Evolutionary conservation across 2,113 vertebrate genomes (phyloP), one percentile per base, ranked within the genome.

Genomic region (Eulacestoma nigropectus): DNA sequence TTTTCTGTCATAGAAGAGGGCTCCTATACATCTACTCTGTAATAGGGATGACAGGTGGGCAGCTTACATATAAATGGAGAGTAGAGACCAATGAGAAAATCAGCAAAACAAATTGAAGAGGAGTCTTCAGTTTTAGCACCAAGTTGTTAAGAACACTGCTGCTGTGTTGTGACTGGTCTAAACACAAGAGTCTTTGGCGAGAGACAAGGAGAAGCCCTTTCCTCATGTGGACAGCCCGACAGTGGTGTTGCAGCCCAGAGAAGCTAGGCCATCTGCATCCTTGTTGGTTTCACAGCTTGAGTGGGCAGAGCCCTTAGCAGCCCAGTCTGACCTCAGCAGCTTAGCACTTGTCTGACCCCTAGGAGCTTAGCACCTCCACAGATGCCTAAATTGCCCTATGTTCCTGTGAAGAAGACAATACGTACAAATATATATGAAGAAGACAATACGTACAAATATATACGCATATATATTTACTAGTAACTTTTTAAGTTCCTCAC

Each of bases 301-400:
- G 10, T 52, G 16, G 19, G 12, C 82, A 91, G 53, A 68, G 29
- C 3, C 5, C 57, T 63, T 35, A 80, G 35, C 44, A 69, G 17
- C 33, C 35, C 2, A 1, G 5, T 52, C 46, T 62, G 41, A n/a
- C 8, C 5, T 4, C 16, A 25, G 17, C 3, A 67, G 1, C 17
- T 49, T 32, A 73, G 26, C 29, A 64, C 4, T 25, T 13, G 18
- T 52, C 46, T 65, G n/a, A 29, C 11, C 6, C 5, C 16, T 16
- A 25, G 20, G 3, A 59, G 1, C 17, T 49, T 32, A 72, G 19
- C 29, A 87, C 12, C 29, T 44, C 27, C 25, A 11, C 12, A 63
- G 29, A 12, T 72, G 19, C 16, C 68, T 72, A 46, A 73, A n/a
- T 10, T 52, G 35, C 13, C 19, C 20, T 64, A 0, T 46, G 20